Percentiles rank a stretch among this genome's conserved stretches.
These are phyloP conservation scores for Girardia tigrina DNA, from an alignment of 2,888 invertebrate species.

Conservation along the genomic window DNA sequence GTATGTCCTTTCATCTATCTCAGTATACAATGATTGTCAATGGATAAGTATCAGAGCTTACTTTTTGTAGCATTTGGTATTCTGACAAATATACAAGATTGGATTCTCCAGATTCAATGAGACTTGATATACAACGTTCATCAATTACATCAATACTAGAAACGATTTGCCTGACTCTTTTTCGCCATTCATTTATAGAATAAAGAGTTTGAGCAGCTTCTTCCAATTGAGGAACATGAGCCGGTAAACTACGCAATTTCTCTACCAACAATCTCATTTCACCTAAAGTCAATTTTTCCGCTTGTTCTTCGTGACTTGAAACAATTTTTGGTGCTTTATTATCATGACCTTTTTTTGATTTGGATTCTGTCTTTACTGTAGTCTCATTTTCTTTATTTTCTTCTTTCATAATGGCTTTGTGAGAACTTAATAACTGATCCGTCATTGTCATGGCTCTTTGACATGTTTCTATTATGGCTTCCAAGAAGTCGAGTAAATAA, in stretches of 20 bases:
- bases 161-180: not conserved
- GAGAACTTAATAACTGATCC: not conserved
- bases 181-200: not conserved
- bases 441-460: not conserved
- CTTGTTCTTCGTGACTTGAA: not conserved
- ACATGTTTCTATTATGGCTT: not conserved
- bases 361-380: not conserved
- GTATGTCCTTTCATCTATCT: not conserved
- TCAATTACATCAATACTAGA: slow-evolving; percentile 2
- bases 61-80: slow-evolving; percentile 7
- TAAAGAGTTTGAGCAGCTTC: slow-evolving; percentile 13
- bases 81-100: slow-evolving; percentile 6
- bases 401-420: slow-evolving; percentile 13
- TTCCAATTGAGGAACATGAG: not conserved
- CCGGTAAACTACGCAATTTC: slow-evolving; percentile 5
- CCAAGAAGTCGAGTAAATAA: not conserved
- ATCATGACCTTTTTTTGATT: not conserved
- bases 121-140: not conserved
- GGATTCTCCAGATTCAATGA: not conserved
- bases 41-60: too few species aligned
- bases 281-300: not conserved
- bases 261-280: slow-evolving; percentile 7
- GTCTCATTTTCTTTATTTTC: slow-evolving; percentile 20
- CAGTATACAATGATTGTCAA: not conserved
- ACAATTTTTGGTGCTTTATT: not conserved